Evolutionary conservation across 2,113 vertebrate species (phyloP).

Genomic region (Datnioides undecimradiatus): DNA sequence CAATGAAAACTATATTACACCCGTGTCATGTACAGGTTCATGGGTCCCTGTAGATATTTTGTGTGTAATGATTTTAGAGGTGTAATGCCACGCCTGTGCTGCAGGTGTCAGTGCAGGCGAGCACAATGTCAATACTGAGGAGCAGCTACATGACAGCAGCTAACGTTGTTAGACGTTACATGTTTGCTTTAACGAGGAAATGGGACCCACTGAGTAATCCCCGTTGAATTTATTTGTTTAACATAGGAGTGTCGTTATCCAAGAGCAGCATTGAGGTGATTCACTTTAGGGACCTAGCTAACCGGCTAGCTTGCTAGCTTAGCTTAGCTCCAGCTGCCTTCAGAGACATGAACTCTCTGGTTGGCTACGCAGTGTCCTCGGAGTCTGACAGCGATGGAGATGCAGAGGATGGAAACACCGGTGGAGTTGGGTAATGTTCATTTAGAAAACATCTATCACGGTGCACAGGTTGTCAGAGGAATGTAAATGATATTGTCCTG

Average conservation of each 20-base stretch:
- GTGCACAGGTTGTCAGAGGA: no score
- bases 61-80: no score
- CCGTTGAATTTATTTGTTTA: fast-evolving
- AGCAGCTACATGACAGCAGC: slow-evolving; percentile 18
- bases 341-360: slow-evolving; percentile 77
- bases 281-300: not conserved
- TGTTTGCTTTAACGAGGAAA: not conserved
- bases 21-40: not conserved
- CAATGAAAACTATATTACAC: no score
- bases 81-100: slow-evolving; percentile 51
- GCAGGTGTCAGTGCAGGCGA: slow-evolving; percentile 36
- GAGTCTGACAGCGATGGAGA: slow-evolving; percentile 82
- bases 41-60: no score
- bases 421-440: slow-evolving; percentile 16
- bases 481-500: not conserved
- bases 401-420: slow-evolving; percentile 46
- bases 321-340: slow-evolving; percentile 5
- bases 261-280: not conserved
- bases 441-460: not conserved
- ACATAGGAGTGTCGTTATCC: fast-evolving
- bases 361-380: slow-evolving; percentile 84
- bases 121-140: not conserved
- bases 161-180: not conserved
- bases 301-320: slow-evolving; percentile 6
- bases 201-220: not conserved